Conservation (phyloP, 1,140 invertebrate species). For the Chionoecetes opilio region DNA sequence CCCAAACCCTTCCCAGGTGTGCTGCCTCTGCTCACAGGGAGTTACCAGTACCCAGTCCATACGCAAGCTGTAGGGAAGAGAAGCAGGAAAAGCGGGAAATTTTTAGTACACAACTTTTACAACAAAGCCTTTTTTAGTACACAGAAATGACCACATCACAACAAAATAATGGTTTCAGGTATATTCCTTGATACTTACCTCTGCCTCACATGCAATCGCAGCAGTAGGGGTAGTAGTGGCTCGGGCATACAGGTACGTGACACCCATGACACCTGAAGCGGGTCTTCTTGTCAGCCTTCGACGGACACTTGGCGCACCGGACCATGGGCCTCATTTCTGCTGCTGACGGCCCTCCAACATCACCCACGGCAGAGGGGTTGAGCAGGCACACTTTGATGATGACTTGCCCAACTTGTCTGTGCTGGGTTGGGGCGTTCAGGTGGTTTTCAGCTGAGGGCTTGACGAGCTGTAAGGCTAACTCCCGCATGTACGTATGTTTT, state of each 20-base stretch:
- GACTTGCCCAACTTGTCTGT: not conserved
- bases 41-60: not conserved
- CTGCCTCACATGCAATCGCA: not conserved
- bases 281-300: too few species aligned
- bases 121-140: not conserved
- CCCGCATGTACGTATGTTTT: slow-evolving; percentile 55
- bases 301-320: too few species aligned
- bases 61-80: not conserved
- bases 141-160: not conserved
- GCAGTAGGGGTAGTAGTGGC: too few species aligned
- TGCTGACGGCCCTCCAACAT: too few species aligned
- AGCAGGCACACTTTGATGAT: slow-evolving; percentile 21
- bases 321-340: too few species aligned
- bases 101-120: too few species aligned
- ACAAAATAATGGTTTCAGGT: not conserved
- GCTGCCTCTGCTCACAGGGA: not conserved
- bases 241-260: too few species aligned
- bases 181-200: too few species aligned
- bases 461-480: slow-evolving; percentile 32
- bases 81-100: not conserved
- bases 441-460: not conserved
- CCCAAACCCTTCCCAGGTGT: not conserved
- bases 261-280: too few species aligned
- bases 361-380: too few species aligned
- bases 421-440: not conserved